A percentile compares a stretch with the other conserved stretches of the same genome.
Evolutionary conservation across 2,797 vertebrate species (phyloP).

Genomic region (Lateolabrax maculatus): DNA sequence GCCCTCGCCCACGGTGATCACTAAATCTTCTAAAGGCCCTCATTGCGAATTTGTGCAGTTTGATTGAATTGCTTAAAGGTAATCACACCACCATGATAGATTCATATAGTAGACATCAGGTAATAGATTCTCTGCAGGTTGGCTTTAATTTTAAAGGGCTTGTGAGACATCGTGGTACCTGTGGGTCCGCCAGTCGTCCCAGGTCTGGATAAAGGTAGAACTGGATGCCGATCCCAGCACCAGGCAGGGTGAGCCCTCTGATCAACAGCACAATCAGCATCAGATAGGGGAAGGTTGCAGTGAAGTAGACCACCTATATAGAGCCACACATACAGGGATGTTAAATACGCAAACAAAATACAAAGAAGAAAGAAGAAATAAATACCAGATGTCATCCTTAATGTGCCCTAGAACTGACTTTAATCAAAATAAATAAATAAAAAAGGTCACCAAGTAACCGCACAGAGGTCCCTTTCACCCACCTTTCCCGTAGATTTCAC

Average conservation of each 20-base stretch:
- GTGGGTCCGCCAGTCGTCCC: constrained; percentile 93
- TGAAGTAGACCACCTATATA: constrained; percentile 96
- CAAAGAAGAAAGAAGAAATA: constrained; percentile 9
- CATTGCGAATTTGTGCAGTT: neutral
- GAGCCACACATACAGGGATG: constrained; percentile 14
- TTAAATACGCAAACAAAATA: constrained; percentile 1
- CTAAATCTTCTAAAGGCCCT: constrained; percentile 6
- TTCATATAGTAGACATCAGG: neutral
- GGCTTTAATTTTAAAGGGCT: neutral
- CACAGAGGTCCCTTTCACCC: constrained; percentile 13
- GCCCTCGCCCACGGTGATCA: constrained; percentile 18
- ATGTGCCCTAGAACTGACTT: neutral
- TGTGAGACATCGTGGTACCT: constrained; percentile 82
- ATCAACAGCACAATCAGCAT: constrained; percentile 95
- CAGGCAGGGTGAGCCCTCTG: constrained; percentile 93
- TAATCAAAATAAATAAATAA: constrained; percentile 5
- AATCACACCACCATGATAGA: neutral
- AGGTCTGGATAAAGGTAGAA: constrained; percentile 98
- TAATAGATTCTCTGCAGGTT: neutral
- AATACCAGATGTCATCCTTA: constrained; percentile 38
- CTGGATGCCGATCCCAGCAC: constrained; percentile 92
- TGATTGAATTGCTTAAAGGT: neutral
- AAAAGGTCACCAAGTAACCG: constrained; percentile 8
- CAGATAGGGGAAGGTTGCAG: constrained; percentile 95
- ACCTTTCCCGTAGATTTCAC: constrained; percentile 98